Evolutionary conservation across 2,113 vertebrate genomes (phyloP).

Genomic region (Caranx melampygus): DNA sequence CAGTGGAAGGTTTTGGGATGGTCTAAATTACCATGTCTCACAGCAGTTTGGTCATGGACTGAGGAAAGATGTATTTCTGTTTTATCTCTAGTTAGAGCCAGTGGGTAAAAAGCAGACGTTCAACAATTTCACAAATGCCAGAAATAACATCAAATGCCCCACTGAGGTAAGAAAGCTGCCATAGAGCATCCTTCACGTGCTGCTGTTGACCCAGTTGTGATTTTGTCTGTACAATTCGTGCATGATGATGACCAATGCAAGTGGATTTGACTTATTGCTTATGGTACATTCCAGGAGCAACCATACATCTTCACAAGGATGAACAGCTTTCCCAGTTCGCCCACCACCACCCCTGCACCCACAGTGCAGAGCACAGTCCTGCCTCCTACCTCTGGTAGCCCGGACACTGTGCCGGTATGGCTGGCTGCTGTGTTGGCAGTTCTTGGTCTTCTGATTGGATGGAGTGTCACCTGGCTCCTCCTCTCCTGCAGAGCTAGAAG

Average conservation of each 20-base stretch:
- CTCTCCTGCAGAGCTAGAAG: slow-evolving; percentile 68
- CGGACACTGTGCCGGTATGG: slow-evolving; percentile 80
- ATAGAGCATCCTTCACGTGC: neutral
- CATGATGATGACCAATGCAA: neutral
- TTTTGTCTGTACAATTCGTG: neutral
- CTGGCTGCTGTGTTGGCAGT: slow-evolving; percentile 80
- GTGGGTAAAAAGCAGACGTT: slow-evolving; percentile 88
- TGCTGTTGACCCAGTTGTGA: slow-evolving; percentile 3
- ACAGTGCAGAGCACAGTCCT: neutral
- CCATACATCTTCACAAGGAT: slow-evolving; percentile 88
- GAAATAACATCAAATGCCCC: slow-evolving; percentile 89
- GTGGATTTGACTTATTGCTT: neutral
- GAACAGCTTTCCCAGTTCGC: slow-evolving; percentile 80
- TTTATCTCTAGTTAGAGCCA: slow-evolving; percentile 88
- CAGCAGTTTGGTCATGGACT: slow-evolving; percentile 5
- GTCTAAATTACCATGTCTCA: neutral
- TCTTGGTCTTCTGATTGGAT: slow-evolving; percentile 81
- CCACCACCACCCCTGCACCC: slow-evolving; percentile 19
- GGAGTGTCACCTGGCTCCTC: slow-evolving; percentile 66
- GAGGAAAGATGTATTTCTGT: slow-evolving; percentile 31
- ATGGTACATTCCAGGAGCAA: slow-evolving; percentile 81
- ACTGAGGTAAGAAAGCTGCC: slow-evolving; percentile 83
- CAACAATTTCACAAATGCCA: slow-evolving; percentile 88
- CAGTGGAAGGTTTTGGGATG: neutral
- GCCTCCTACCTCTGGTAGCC: slow-evolving; percentile 29